These are phyloP conservation scores for Nephila pilipes DNA, from an alignment of 1,140 invertebrate species.

Conservation along the genomic window DNA sequence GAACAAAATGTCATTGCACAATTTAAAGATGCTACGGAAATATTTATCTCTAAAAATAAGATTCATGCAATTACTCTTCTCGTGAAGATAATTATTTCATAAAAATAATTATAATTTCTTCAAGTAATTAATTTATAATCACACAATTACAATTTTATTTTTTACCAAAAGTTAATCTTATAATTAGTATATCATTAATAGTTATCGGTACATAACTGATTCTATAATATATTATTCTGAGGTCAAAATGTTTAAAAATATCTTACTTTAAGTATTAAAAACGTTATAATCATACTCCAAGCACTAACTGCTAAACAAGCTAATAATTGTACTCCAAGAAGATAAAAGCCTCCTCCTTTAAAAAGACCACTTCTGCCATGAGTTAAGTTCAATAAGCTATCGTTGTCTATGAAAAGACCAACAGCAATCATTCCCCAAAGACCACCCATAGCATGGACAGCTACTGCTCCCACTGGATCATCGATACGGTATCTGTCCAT, in stretches of 20 bases:
- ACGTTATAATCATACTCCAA: constrained; percentile 89
- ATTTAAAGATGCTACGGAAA: too few species aligned
- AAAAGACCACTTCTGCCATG: constrained; percentile 82
- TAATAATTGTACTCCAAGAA: constrained; percentile 91
- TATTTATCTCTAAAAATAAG: too few species aligned
- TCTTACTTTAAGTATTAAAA: constrained; percentile 84
- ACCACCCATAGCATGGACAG: constrained; percentile 81
- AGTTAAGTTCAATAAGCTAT: constrained; percentile 76
- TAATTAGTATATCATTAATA: too few species aligned
- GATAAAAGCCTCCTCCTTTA: constrained; percentile 90
- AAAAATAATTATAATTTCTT: too few species aligned
- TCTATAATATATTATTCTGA: background rate
- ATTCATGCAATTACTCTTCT: too few species aligned
- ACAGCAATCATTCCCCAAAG: constrained; percentile 81
- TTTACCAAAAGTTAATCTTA: too few species aligned
- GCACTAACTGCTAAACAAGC: constrained; percentile 86
- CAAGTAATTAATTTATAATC: too few species aligned
- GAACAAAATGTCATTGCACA: too few species aligned
- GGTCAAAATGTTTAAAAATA: background rate
- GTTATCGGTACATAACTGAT: too few species aligned
- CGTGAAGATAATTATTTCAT: too few species aligned
- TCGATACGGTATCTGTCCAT: constrained; percentile 80
- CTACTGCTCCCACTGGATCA: constrained; percentile 82
- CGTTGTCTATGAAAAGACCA: constrained; percentile 80
- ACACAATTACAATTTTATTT: too few species aligned